Percentiles rank a stretch among this genome's conserved stretches.
Evolutionary conservation across 2,888 invertebrate species (phyloP).

Genomic region (Seira sanloemensis): DNA sequence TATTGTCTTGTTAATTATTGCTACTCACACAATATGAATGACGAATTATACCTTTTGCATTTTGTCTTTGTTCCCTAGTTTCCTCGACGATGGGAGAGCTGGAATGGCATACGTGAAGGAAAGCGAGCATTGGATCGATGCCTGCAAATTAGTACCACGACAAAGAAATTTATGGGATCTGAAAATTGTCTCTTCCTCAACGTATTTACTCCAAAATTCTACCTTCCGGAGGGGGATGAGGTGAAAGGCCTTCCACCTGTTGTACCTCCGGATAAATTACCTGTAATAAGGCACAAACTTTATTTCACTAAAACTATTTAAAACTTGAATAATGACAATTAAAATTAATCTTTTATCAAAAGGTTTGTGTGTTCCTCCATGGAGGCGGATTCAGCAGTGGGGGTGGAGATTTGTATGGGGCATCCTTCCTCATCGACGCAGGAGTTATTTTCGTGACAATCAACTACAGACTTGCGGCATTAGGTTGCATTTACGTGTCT

Average conservation of each 20-base stretch:
- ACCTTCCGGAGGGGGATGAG: conserved; percentile 21
- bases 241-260: conserved; percentile 23
- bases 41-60: neutral
- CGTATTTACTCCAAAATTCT: conserved; percentile 55
- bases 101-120: conserved; percentile 62
- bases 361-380: conserved; percentile 64
- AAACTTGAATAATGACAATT: neutral
- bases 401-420: conserved; percentile 58
- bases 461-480: conserved; percentile 46
- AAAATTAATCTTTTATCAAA: neutral
- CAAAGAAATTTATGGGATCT: conserved; percentile 41
- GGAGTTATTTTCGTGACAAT: conserved; percentile 42
- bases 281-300: too few relatives aligned
- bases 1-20: neutral
- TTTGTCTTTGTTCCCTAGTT: conserved; percentile 42
- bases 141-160: conserved; percentile 40
- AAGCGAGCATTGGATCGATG: conserved; percentile 55
- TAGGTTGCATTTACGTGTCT: too few relatives aligned
- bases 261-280: conserved; percentile 26
- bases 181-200: conserved; percentile 61
- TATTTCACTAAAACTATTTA: neutral
- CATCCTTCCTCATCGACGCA: conserved; percentile 54
- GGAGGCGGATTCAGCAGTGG: conserved; percentile 61
- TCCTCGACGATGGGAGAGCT: conserved; percentile 53
- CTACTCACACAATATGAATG: too few relatives aligned